phyloP scores from a whole-genome alignment of 2,797 vertebrate species.

The Gambusia yucatana region DNA sequence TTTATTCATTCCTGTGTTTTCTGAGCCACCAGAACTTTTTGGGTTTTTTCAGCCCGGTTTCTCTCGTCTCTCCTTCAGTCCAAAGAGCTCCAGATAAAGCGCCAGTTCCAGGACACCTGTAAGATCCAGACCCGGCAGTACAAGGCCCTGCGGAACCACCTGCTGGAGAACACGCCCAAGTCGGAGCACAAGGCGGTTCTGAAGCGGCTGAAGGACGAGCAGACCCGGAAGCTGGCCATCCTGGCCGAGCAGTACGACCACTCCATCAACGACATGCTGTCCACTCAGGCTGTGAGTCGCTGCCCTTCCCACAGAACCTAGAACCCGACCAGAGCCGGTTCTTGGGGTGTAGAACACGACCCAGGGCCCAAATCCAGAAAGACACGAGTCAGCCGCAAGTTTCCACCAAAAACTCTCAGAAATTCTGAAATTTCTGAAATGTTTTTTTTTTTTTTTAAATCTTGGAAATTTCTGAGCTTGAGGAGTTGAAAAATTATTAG shows the following conservation, averaged over 20 bases:
- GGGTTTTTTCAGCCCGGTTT: constrained; percentile 50
- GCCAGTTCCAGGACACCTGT: constrained; percentile 96
- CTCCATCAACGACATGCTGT: constrained; percentile 97
- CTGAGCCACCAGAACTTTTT: constrained; percentile 24
- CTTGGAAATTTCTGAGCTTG: no score
- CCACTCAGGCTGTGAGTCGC: constrained; percentile 91
- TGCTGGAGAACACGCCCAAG: constrained; percentile 93
- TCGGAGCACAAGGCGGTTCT: constrained; percentile 93
- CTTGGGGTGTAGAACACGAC: no score
- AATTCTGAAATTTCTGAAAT: no score
- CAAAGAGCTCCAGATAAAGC: constrained; percentile 96
- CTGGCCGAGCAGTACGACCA: constrained; percentile 95
- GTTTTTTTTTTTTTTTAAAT: no score
- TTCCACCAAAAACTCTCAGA: no score
- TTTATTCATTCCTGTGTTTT: not conserved
- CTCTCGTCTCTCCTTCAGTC: constrained; percentile 79
- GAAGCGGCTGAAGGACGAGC: constrained; percentile 93
- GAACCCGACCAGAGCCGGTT: no score
- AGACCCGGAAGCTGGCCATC: constrained; percentile 94
- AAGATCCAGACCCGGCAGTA: constrained; percentile 96
- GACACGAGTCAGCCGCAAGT: no score
- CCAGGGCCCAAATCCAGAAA: no score
- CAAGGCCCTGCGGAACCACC: constrained; percentile 92
- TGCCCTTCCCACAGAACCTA: no score
- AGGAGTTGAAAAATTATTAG: no score